phyloP scores from a whole-genome alignment of 1,140 invertebrate species.

The Drosophila suzukii region DNA sequence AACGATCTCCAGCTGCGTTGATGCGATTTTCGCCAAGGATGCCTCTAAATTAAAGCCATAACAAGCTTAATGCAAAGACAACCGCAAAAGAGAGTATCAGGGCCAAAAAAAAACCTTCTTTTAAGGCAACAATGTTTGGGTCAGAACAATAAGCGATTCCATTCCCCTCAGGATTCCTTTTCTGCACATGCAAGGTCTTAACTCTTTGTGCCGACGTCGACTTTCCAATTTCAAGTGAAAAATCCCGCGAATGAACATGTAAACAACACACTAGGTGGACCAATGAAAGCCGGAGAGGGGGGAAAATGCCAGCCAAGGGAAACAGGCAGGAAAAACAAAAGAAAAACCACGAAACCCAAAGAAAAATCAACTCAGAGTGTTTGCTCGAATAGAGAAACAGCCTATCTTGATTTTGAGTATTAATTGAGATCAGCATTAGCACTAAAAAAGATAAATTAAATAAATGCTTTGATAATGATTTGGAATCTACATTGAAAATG shows the following conservation, averaged over 20 bases:
- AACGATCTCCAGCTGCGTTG: conserved; percentile 79
- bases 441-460: not conserved
- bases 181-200: conserved; percentile 50
- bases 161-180: conserved; percentile 2
- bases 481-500: no score
- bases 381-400: conserved; percentile 5
- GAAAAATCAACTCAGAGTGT: conserved; percentile 40
- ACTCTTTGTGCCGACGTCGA: conserved; percentile 72
- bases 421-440: no score
- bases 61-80: conserved; percentile 74
- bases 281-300: conserved; percentile 22
- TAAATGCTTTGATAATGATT: no score
- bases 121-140: conserved; percentile 67
- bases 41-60: conserved; percentile 74
- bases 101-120: conserved; percentile 46
- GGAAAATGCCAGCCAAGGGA: conserved; percentile 16
- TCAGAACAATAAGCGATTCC: conserved; percentile 58
- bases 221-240: conserved; percentile 82
- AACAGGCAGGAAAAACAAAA: conserved; percentile 35
- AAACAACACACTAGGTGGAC: conserved; percentile 76
- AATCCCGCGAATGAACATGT: conserved; percentile 82
- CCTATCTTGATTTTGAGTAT: not conserved
- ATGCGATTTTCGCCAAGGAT: conserved; percentile 73
- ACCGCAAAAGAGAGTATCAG: conserved; percentile 37
- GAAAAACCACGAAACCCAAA: conserved; percentile 39